These are phyloP conservation scores for Dicaeum eximium DNA, from an alignment of 2,113 vertebrate genomes.

Conservation along the genomic window DNA sequence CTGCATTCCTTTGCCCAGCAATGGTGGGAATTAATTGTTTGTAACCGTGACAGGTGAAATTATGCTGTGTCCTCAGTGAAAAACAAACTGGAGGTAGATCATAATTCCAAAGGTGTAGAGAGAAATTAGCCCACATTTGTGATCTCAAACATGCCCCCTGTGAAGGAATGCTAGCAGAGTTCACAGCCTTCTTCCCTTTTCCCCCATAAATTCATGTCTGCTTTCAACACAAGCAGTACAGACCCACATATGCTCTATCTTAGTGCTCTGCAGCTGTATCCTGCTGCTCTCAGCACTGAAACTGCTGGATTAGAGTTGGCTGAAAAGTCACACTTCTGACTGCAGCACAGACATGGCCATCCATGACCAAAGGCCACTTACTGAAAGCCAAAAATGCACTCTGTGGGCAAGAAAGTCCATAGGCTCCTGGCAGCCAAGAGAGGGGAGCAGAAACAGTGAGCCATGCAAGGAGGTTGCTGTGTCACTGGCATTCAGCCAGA, in stretches of 20 bases:
- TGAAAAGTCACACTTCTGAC: neutral
- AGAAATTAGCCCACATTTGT: neutral
- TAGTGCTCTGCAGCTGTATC: neutral
- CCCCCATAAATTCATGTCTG: neutral
- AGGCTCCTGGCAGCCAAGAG: neutral
- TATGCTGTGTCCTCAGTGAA: neutral
- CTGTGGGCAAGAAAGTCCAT: neutral
- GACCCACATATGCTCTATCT: neutral
- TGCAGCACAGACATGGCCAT: neutral
- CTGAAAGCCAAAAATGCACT: neutral
- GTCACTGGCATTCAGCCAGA: neutral
- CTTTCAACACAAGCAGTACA: neutral
- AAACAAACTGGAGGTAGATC: neutral
- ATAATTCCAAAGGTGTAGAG: neutral
- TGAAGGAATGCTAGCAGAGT: neutral
- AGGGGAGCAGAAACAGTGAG: neutral
- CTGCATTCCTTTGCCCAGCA: neutral
- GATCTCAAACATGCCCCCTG: neutral
- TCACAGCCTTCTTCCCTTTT: neutral
- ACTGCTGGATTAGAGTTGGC: neutral
- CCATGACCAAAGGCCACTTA: neutral
- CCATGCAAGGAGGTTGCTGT: neutral
- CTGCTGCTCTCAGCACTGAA: neutral
- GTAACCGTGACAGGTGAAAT: neutral
- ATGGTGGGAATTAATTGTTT: neutral